Conservation (phyloP, 2,888 invertebrate genomes). For the Tenthredo notha region DNA sequence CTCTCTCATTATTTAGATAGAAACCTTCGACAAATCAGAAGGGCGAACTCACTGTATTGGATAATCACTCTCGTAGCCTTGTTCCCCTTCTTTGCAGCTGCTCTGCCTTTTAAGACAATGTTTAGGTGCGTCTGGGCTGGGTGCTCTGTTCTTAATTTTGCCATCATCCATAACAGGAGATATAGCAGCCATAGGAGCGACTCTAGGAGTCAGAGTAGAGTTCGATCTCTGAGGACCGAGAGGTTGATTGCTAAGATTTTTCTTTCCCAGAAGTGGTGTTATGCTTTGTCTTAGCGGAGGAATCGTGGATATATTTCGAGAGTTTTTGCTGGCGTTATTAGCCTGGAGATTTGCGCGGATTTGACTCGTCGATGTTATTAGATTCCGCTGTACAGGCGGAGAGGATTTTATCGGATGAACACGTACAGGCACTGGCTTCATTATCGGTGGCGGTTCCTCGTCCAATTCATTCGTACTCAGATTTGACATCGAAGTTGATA, state of each 20-base stretch:
- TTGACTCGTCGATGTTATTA: conserved; percentile 74
- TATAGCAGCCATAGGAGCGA: conserved; percentile 76
- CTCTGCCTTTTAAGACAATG: conserved; percentile 74
- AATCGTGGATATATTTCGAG: conserved; percentile 74
- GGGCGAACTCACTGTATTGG: conserved; percentile 73
- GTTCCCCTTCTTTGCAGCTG: conserved; percentile 73
- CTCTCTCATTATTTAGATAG: not conserved
- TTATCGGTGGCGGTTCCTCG: conserved; percentile 67
- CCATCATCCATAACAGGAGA: conserved; percentile 76
- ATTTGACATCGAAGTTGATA: conserved; percentile 75
- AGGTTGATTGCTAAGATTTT: conserved; percentile 67
- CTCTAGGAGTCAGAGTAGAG: conserved; percentile 74
- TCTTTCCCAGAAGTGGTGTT: conserved; percentile 72
- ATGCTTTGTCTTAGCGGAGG: conserved; percentile 75
- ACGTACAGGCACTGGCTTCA: conserved; percentile 74
- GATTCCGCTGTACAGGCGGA: conserved; percentile 73
- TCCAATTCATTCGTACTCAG: conserved; percentile 67
- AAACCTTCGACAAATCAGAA: not conserved
- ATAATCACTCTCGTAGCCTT: conserved; percentile 75
- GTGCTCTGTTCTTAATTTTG: conserved; percentile 72
- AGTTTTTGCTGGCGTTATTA: conserved; percentile 68
- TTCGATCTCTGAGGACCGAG: conserved; percentile 76
- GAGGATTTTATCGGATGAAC: conserved; percentile 75
- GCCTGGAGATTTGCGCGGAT: conserved; percentile 74
- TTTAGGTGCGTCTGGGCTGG: conserved; percentile 75